Percentiles rank a stretch among this genome's conserved stretches.
Evolutionary conservation across 2,797 vertebrate genomes (phyloP).

Genomic region (Molossus molossus): DNA sequence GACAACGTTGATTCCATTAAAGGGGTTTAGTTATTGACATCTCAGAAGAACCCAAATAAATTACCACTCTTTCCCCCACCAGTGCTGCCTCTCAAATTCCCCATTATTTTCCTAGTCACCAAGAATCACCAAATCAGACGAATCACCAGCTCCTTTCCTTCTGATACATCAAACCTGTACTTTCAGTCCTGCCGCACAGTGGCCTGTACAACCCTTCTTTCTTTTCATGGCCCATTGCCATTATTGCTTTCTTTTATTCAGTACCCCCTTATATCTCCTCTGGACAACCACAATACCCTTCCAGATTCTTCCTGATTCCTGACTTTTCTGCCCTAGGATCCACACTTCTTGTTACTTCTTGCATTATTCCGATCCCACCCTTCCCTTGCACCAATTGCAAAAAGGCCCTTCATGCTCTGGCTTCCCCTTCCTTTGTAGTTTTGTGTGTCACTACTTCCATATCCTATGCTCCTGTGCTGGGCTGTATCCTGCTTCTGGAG

Average conservation of each 20-base stretch:
- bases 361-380: not conserved
- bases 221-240: not conserved
- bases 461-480: not conserved
- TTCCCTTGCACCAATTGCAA: not conserved
- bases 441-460: not conserved
- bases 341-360: not conserved
- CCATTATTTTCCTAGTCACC: not conserved
- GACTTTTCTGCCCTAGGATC: not conserved
- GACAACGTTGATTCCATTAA: not conserved
- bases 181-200: not conserved
- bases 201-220: conserved; percentile 2
- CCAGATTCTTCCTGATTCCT: not conserved
- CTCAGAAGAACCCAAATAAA: conserved; percentile 22
- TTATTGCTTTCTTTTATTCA: not conserved
- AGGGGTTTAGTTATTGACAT: not conserved
- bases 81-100: not conserved
- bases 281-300: not conserved
- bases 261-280: not conserved
- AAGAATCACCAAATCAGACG: not conserved
- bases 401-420: not conserved
- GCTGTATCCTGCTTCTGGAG: not conserved
- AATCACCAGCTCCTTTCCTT: not conserved
- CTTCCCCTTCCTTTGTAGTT: not conserved
- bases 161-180: not conserved
- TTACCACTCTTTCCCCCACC: not conserved